Percentiles rank a stretch among this genome's conserved stretches.
phyloP scores from a whole-genome alignment of 1,140 invertebrate genomes.

The Psix sp. region DNA sequence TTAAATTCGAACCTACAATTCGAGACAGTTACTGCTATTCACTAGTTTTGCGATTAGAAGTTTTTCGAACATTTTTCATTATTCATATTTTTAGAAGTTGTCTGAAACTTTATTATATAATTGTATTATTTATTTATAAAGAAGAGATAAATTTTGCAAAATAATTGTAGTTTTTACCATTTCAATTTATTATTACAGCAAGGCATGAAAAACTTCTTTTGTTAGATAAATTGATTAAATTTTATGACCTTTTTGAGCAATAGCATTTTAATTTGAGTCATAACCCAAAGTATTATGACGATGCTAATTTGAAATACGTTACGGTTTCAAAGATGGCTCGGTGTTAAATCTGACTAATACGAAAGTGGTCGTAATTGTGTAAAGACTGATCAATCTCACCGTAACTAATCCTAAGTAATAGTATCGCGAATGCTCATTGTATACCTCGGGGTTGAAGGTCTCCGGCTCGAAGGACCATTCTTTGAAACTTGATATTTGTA shows the following conservation, averaged over 20 bases:
- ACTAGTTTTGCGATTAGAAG: no score
- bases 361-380: constrained; percentile 29
- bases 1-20: constrained; percentile 15
- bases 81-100: no score
- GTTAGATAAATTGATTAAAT: no score
- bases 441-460: constrained; percentile 31
- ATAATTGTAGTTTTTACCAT: no score
- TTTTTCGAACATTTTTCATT: no score
- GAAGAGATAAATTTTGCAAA: no score
- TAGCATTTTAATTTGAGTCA: constrained; percentile 1
- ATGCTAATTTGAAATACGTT: background rate
- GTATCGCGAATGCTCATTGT: constrained; percentile 45
- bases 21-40: background rate
- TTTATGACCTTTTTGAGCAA: no score
- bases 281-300: no score
- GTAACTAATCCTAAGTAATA: constrained; percentile 54
- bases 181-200: no score
- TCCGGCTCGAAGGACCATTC: constrained; percentile 24
- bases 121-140: no score
- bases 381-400: constrained; percentile 44
- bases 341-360: constrained; percentile 9
- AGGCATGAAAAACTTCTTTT: no score
- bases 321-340: constrained; percentile 2
- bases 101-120: no score
- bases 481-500: constrained; percentile 50